These are phyloP conservation scores for Lordiphosa andalusiaca DNA, from an alignment of 2,888 invertebrate genomes.

Conservation along the genomic window DNA sequence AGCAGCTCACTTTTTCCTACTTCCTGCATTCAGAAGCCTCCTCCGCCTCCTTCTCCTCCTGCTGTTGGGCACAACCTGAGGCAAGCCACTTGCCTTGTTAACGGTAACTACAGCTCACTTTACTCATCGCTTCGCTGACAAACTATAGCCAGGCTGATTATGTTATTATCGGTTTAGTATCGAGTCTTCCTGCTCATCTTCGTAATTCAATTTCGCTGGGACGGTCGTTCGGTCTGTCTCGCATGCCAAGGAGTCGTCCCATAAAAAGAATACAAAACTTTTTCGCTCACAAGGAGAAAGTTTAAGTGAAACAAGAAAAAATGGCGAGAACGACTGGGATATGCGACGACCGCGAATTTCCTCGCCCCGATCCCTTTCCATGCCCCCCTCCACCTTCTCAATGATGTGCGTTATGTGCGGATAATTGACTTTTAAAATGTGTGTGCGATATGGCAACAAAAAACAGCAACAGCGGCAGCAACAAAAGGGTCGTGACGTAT, in stretches of 20 bases:
- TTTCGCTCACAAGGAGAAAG: constrained; percentile 39
- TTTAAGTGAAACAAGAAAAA: constrained; percentile 41
- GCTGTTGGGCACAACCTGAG: constrained; percentile 23
- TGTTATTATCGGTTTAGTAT: constrained; percentile 75
- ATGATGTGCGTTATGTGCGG: constrained; percentile 74
- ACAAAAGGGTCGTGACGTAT: constrained; percentile 65
- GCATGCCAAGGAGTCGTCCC: constrained; percentile 54
- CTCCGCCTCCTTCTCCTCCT: no score
- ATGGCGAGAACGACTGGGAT: constrained; percentile 48
- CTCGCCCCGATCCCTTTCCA: not conserved
- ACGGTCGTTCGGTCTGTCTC: constrained; percentile 19
- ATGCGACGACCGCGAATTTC: constrained; percentile 21
- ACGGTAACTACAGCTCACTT: constrained; percentile 63
- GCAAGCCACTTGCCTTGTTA: constrained; percentile 48
- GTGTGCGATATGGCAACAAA: constrained; percentile 65
- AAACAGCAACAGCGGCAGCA: constrained; percentile 23
- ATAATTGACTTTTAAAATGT: constrained; percentile 75
- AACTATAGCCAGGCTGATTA: constrained; percentile 52
- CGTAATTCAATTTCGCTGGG: constrained; percentile 48
- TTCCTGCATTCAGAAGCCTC: not conserved
- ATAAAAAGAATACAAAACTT: constrained; percentile 56
- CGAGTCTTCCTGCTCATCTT: constrained; percentile 40
- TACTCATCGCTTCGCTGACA: constrained; percentile 21
- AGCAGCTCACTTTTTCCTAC: constrained; percentile 8
- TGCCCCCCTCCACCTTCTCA: constrained; percentile 25